Percentiles rank a stretch among this genome's conserved stretches.
Conservation (phyloP, 2,797 vertebrate species). For the Scarus forsteni region DNA sequence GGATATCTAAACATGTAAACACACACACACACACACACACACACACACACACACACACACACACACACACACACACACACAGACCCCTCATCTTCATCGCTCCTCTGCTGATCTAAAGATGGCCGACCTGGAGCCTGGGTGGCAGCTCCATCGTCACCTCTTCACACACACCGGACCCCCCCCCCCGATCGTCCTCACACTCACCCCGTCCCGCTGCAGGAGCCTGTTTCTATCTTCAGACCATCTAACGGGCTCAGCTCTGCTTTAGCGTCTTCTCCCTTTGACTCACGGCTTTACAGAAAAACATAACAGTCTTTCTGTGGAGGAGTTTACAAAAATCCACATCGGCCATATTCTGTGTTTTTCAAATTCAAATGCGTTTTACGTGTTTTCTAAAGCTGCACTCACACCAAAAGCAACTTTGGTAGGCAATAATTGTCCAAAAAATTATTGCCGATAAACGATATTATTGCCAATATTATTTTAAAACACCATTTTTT, state of each 20-base stretch:
- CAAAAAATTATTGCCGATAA: no score
- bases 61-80: constrained; percentile 61
- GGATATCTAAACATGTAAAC: constrained; percentile 89
- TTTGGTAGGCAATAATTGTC: no score
- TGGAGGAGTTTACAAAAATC: no score
- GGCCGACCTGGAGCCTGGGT: constrained; percentile 52
- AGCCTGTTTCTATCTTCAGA: neutral
- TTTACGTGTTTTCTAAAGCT: no score
- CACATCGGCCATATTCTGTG: no score
- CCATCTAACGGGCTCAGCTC: neutral
- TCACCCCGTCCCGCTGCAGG: constrained; percentile 1
- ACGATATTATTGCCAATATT: no score
- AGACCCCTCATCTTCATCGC: constrained; percentile 38
- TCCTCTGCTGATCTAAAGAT: constrained; percentile 23
- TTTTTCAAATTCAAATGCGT: no score
- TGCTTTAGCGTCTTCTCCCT: no score
- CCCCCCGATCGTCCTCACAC: neutral
- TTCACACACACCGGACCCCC: constrained; percentile 35
- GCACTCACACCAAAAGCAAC: no score
- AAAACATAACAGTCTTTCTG: no score
- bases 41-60: constrained; percentile 61
- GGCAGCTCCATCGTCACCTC: constrained; percentile 63
- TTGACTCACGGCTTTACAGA: no score
- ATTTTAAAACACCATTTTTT: no score
- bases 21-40: constrained; percentile 51